These are phyloP conservation scores for Aphodius granarius DNA, from an alignment of 2,888 invertebrate species.

Conservation along the genomic window DNA sequence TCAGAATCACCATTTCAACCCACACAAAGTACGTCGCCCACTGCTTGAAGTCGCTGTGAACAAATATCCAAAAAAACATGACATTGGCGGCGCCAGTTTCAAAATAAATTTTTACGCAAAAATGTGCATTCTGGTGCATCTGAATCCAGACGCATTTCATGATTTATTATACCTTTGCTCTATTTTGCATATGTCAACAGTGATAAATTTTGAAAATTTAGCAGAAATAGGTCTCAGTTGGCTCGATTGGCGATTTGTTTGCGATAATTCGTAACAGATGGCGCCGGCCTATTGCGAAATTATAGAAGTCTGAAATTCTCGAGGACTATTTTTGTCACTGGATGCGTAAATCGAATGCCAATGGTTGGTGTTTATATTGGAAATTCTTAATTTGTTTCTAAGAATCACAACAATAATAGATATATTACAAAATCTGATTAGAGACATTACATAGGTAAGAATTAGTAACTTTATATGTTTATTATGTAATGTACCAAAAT, in stretches of 20 bases:
- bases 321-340: background rate
- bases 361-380: background rate
- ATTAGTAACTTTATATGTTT: no score
- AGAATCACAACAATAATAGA: background rate
- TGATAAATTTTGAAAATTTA: background rate
- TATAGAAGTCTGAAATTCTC: background rate
- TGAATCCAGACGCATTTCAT: background rate
- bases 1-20: background rate
- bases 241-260: background rate
- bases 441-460: no score
- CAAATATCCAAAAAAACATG: background rate
- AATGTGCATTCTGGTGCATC: background rate
- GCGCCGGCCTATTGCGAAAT: background rate
- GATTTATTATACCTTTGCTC: background rate
- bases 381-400: background rate
- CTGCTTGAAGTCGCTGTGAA: background rate
- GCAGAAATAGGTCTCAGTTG: background rate
- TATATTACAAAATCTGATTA: no score
- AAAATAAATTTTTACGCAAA: background rate
- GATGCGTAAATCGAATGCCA: no score
- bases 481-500: no score
- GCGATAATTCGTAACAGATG: background rate
- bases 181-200: background rate
- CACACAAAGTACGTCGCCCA: background rate
- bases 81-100: background rate